Evolutionary conservation across 2,797 vertebrate genomes (phyloP).

Genomic region (Merluccius polli): DNA sequence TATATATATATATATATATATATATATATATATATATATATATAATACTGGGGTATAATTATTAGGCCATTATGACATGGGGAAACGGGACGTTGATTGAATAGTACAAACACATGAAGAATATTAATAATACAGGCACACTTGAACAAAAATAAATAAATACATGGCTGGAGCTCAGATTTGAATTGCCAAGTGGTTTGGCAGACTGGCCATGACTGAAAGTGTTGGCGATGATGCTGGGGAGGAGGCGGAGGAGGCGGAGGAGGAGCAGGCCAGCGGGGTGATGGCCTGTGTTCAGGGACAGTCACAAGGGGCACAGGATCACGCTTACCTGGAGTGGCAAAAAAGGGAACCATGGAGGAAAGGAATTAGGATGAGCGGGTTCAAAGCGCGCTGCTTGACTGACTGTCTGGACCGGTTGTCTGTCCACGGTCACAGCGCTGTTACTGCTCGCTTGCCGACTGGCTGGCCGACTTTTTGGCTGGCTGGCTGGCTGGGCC

Average conservation of each 20-base stretch:
- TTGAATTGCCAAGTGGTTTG: background rate
- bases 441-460: background rate
- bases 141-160: background rate
- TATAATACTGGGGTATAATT: background rate
- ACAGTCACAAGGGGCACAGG: background rate
- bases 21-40: too few species aligned
- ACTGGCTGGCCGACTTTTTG: background rate
- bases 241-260: background rate
- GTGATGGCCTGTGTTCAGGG: background rate
- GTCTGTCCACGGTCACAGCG: background rate
- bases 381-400: background rate
- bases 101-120: background rate
- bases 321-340: background rate
- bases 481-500: conserved; percentile 44
- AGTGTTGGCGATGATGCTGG: background rate
- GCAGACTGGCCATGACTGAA: background rate
- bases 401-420: background rate
- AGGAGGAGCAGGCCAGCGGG: background rate
- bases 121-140: background rate
- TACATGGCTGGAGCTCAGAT: background rate
- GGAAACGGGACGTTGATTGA: background rate
- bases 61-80: background rate
- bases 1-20: background rate
- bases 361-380: background rate
- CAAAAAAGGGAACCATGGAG: background rate